Base-by-base conservation (phyloP, 2,113 vertebrate genomes). In the Poicephalus meyeri region DNA sequence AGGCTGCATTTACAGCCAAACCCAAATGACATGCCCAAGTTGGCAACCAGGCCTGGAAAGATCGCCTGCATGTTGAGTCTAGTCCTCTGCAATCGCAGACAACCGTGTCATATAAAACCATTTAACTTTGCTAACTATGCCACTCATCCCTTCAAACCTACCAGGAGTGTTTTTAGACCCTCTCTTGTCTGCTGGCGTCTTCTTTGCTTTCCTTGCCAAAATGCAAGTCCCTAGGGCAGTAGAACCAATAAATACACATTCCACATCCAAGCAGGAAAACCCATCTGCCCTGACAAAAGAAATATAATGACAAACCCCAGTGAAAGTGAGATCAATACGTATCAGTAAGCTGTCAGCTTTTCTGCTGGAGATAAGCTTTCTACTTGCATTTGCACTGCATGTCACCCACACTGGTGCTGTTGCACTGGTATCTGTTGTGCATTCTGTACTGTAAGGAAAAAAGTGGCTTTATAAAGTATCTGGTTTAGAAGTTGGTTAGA, bases 41-140 rank as follows among this genome's bases (percentile, higher is more conserved):
- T 97, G 95, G 96, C 94, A 96, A 88, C 61, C 52, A 88, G 91
- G 72, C 39, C 83, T 88, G 66, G 58, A 93, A 86, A 70, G 74
- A 96, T 92, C 0, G 0, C 33, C 70, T 91, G 81, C 94, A 0
- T 93, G 95, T 94, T 33, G 93, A 88, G 93, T 97, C 94, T 95
- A 86, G 95, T 63, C 87, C 93, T 82, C 63, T 77, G 81, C 87
- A 92, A 88, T 88, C 20, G 0, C 94, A 96, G 93, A 95, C 93
- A 95, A 50, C 81, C 9, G 0, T 93, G 96, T 95, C 95, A 93
- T 58, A 93, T 61, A 94, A 96, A 97, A 77, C 80, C 91, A 94
- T 87, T 94, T 92, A 52, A 78, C 81, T 79, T 41, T 55, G 44
- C 66, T 94, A 86, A 81, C 86, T 74, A 23, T 58, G 73, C 89